These are phyloP conservation scores for Morelia viridis DNA, from an alignment of 2,797 vertebrate species.

Conservation along the genomic window DNA sequence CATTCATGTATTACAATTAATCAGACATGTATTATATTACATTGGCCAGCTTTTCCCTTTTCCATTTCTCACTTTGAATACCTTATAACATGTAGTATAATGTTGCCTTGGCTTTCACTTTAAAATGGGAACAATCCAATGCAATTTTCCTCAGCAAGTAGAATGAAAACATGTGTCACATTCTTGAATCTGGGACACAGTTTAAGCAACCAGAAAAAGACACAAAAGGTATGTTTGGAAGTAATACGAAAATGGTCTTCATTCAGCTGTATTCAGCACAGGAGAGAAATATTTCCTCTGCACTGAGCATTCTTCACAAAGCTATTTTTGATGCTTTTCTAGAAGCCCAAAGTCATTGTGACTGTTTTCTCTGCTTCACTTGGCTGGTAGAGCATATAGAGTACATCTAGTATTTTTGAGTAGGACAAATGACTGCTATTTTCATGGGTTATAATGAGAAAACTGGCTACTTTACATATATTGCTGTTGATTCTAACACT, in stretches of 20 bases:
- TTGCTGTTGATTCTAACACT: neutral
- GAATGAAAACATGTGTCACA: neutral
- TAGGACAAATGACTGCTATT: neutral
- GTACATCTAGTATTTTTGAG: neutral
- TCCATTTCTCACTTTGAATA: neutral
- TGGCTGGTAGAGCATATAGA: neutral
- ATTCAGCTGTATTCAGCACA: neutral
- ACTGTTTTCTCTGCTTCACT: neutral
- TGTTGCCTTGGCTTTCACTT: neutral
- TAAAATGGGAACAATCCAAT: neutral
- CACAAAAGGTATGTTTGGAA: neutral
- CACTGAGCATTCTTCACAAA: neutral
- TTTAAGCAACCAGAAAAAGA: neutral
- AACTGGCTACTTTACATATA: neutral
- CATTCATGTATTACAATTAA: neutral
- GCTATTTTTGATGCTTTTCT: neutral
- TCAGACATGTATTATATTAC: neutral
- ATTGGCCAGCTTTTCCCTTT: neutral
- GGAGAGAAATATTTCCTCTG: neutral
- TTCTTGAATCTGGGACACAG: neutral
- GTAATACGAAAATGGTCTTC: neutral
- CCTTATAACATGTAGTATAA: neutral
- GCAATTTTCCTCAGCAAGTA: neutral
- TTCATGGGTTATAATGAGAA: neutral
- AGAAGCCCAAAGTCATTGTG: neutral